Conservation (phyloP, 1,140 invertebrate species). For the Heliconius nattereri region DNA sequence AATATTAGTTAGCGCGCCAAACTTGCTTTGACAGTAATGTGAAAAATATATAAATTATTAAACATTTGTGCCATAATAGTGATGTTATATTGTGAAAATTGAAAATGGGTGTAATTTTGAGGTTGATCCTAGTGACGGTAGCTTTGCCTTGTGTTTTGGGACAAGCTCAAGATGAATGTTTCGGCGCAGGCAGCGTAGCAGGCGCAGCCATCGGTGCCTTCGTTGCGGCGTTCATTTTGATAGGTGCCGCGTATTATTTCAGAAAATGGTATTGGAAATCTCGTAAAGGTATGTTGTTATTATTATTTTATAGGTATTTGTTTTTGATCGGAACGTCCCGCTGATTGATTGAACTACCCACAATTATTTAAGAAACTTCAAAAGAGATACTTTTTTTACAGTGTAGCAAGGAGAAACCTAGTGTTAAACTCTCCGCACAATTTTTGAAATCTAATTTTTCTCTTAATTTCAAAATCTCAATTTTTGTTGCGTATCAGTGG, state of each 20-base stretch:
- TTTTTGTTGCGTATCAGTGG: too few species aligned
- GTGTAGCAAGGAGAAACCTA: too few species aligned
- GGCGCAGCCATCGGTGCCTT: constrained; percentile 77
- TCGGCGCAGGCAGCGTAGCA: constrained; percentile 75
- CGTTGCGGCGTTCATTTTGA: constrained; percentile 68
- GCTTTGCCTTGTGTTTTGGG: constrained; percentile 72
- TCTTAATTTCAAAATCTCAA: too few species aligned
- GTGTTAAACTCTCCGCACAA: too few species aligned
- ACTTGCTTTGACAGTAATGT: constrained; percentile 55
- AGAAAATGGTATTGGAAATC: constrained; percentile 78
- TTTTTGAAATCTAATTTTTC: too few species aligned
- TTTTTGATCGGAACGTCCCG: not conserved
- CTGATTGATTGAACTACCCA: not conserved
- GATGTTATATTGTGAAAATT: constrained; percentile 65
- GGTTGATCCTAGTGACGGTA: constrained; percentile 71
- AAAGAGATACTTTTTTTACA: not conserved
- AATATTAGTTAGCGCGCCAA: not conserved
- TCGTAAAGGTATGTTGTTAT: constrained; percentile 67
- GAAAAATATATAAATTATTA: constrained; percentile 48
- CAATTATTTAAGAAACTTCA: not conserved
- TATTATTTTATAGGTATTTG: constrained; percentile 17
- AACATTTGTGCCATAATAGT: constrained; percentile 76
- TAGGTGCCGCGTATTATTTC: constrained; percentile 69
- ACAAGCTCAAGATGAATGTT: constrained; percentile 72
- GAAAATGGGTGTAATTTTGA: constrained; percentile 70